These are phyloP conservation scores for Trichechus manatus DNA, from an alignment of 2,113 vertebrate genomes.

Conservation along the genomic window DNA sequence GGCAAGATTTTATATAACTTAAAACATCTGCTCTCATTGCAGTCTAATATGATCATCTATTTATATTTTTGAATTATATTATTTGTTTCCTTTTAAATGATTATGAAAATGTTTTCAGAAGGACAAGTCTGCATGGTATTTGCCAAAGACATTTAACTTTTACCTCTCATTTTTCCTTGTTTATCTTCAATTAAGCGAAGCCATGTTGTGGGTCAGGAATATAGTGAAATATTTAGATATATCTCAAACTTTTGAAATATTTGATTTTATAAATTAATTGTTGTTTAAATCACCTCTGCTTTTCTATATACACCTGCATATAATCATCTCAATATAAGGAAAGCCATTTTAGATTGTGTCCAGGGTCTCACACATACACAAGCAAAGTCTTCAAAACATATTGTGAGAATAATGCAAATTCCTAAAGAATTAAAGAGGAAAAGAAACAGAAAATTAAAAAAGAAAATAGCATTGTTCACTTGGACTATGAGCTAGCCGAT, in stretches of 20 bases:
- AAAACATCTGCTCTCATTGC: slow-evolving; percentile 83
- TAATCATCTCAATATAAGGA: slow-evolving; percentile 50
- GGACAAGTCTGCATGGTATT: slow-evolving; percentile 72
- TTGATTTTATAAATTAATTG: slow-evolving; percentile 75
- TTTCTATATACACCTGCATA: slow-evolving; percentile 66
- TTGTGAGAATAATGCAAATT: neutral
- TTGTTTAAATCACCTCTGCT: slow-evolving; percentile 72
- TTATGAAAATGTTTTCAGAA: slow-evolving; percentile 77
- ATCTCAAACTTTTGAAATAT: slow-evolving; percentile 72
- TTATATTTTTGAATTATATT: slow-evolving; percentile 82
- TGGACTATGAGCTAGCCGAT: neutral
- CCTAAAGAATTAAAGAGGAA: neutral
- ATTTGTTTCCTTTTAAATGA: slow-evolving; percentile 80
- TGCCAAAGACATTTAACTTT: slow-evolving; percentile 79
- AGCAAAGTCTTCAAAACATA: neutral
- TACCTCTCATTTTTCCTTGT: slow-evolving; percentile 56
- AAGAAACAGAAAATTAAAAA: neutral
- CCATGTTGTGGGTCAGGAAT: slow-evolving; percentile 73
- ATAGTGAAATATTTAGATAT: slow-evolving; percentile 80
- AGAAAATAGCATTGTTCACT: neutral
- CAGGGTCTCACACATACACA: neutral
- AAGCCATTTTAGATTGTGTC: neutral
- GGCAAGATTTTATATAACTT: slow-evolving; percentile 83
- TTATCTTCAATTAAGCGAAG: slow-evolving; percentile 73
- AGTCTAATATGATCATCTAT: slow-evolving; percentile 83